Conservation (phyloP, 2,797 vertebrate genomes). For the Masticophis lateralis region DNA sequence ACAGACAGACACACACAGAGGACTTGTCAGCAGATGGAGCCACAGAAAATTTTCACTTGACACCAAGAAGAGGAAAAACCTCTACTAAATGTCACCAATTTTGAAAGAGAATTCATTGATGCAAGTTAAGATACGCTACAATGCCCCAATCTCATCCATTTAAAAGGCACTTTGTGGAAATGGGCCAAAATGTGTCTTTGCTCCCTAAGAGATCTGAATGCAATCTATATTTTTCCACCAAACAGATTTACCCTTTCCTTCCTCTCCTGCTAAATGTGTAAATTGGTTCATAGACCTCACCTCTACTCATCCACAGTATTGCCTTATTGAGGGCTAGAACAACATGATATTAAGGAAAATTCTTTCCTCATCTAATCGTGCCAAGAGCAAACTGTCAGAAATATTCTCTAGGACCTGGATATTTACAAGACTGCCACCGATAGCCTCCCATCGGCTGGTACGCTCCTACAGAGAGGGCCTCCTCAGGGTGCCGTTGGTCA, state of each 20-base stretch:
- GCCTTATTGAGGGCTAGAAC: not conserved
- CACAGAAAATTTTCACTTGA: not conserved
- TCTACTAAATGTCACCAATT: not conserved
- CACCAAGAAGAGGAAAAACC: not conserved
- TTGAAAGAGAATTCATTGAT: not conserved
- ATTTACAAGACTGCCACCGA: too few species aligned
- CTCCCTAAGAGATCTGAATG: not conserved
- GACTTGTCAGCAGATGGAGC: slow-evolving; percentile 60
- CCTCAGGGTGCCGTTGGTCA: too few species aligned
- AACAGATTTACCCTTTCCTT: not conserved
- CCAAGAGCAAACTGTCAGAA: not conserved
- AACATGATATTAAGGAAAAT: not conserved
- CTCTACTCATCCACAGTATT: not conserved
- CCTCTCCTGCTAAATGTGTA: not conserved
- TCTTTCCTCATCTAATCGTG: not conserved
- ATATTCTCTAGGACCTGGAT: not conserved
- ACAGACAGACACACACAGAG: too few species aligned
- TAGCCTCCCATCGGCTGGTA: too few species aligned
- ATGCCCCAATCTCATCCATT: not conserved
- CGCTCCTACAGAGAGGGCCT: too few species aligned
- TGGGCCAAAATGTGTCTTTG: not conserved
- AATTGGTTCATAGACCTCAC: not conserved
- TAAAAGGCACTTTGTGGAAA: not conserved
- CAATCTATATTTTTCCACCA: not conserved
- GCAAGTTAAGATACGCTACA: not conserved